These are phyloP conservation scores for Patella caerulea DNA, from an alignment of 2,888 invertebrate genomes.

Conservation along the genomic window DNA sequence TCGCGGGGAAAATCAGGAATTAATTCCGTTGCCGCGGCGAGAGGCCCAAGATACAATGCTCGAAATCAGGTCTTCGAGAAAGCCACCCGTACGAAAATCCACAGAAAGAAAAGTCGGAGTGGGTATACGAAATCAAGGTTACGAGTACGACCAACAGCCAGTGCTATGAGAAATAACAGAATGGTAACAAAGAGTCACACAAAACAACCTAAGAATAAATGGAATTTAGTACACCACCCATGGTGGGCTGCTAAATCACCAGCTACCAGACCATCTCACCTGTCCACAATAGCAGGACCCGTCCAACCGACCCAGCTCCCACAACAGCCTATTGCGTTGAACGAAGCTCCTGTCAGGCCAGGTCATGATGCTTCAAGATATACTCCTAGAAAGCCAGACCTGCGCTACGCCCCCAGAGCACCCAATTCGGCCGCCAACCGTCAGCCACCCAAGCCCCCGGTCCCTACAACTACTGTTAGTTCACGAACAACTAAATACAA, in stretches of 20 bases:
- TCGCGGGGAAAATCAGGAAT: too few species aligned
- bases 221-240: constrained; percentile 21
- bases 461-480: neutral
- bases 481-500: neutral
- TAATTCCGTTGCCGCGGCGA: neutral
- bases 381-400: neutral
- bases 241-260: constrained; percentile 27
- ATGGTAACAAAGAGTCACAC: neutral
- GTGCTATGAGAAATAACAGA: neutral
- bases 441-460: neutral
- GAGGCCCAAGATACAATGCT: neutral
- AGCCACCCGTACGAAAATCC: neutral
- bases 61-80: neutral
- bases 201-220: neutral
- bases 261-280: neutral
- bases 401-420: neutral
- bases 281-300: neutral
- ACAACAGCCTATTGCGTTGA: neutral
- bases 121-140: neutral
- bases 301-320: neutral
- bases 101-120: neutral
- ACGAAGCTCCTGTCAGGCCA: neutral
- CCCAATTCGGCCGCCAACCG: neutral
- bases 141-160: neutral
- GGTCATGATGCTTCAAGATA: neutral